Base-by-base conservation (phyloP, 2,797 vertebrate species). In the Myotis pilosus region DNA sequence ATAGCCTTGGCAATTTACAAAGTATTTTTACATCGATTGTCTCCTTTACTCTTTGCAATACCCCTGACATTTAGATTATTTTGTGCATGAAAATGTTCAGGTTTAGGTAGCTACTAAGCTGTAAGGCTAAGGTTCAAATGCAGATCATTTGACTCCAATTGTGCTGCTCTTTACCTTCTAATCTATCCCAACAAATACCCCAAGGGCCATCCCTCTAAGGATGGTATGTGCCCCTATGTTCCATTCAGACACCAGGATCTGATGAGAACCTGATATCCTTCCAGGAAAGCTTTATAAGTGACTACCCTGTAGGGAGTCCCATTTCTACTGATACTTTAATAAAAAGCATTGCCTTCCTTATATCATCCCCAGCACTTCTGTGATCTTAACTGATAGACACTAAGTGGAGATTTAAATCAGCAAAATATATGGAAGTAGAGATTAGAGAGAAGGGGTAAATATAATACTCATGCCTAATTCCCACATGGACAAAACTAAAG, bases 241-340 rank as follows among this genome's bases (percentile, higher is more conserved):
- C 20, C 23, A 33, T 25, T 51, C 68, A 74, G 38, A 30, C 13
- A 57, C 47, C 78, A 88, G 20, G 20, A 66, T 87, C 85, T 74
- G 41, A 51, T 55, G 28, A 87, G 33, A 94, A 36, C 6, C 33
- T 71, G 36, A 75, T 23, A 74, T 85, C 33, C 71, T 89, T 91
- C 75, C 53, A 84, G 69, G 72, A 79, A 89, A 92, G 74, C n/a
- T 72, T 89, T 94, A 69, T 44, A 81, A 69, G 19, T 38, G 25
- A n/a, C n/a, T 8, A 23, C 20, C 2, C 19, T 76, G 71, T 47
- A 62, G 36, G 38, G 41, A 57, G 30, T 25, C 33, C 23, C 41
- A 55, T 44, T 74, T 64, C 41, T 47, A n/a, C 41, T 64, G 17
- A 87, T 23, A n/a, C 38, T 86, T 82, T 75, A 23, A 69, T 68